Conservation (phyloP, 2,888 invertebrate genomes). For the Globia sparganii region DNA sequence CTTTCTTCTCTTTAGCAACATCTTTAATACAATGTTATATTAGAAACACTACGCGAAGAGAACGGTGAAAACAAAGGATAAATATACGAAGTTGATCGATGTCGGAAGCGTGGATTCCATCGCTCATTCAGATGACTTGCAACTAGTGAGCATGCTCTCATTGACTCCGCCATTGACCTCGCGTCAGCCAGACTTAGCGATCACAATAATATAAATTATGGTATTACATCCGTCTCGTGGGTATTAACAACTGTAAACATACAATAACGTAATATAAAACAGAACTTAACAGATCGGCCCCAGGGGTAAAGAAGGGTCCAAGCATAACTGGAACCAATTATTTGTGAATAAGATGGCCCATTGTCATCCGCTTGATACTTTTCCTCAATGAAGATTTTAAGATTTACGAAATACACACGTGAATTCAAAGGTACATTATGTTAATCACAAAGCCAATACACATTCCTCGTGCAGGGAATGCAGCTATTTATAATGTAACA, state of each 20-base stretch:
- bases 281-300: conserved; percentile 83
- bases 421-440: conserved; percentile 55
- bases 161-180: conserved; percentile 89
- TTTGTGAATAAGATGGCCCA: conserved; percentile 56
- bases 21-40: conserved; percentile 11
- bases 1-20: neutral
- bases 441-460: conserved; percentile 51
- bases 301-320: conserved; percentile 71
- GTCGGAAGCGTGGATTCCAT: conserved; percentile 88
- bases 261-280: conserved; percentile 77
- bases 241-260: conserved; percentile 77
- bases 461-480: conserved; percentile 43
- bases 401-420: conserved; percentile 52
- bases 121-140: conserved; percentile 88
- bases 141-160: conserved; percentile 86
- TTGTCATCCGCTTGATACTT: conserved; percentile 43
- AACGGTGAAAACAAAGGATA: conserved; percentile 78
- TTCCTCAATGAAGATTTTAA: conserved; percentile 44
- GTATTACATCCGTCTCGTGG: conserved; percentile 83
- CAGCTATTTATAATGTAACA: conserved; percentile 52
- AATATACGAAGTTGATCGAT: conserved; percentile 78
- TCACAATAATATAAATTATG: conserved; percentile 88
- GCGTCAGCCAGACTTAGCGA: conserved; percentile 78
- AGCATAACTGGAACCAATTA: conserved; percentile 72
- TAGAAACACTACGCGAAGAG: conserved; percentile 51